phyloP scores from a whole-genome alignment of 1,140 invertebrate genomes.

The fruit fly (Drosophila melanogaster) region DNA sequence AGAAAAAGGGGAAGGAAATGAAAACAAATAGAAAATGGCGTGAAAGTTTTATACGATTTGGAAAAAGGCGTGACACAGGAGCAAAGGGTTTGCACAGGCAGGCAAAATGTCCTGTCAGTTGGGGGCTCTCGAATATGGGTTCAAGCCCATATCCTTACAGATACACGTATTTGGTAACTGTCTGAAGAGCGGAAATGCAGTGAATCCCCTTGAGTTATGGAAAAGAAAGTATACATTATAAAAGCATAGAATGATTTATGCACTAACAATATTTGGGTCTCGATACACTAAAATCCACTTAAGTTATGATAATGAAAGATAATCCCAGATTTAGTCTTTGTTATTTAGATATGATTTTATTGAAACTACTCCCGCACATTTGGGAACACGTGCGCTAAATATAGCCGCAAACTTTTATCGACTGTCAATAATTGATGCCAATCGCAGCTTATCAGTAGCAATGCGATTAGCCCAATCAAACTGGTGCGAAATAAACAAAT shows the following conservation, averaged over 20 bases:
- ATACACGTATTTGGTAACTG: not conserved
- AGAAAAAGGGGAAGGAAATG: constrained; percentile 14
- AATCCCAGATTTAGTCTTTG: too few relatives aligned
- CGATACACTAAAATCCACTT: too few relatives aligned
- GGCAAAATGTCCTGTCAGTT: constrained; percentile 15
- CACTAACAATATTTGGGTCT: not conserved
- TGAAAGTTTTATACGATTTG: constrained; percentile 71
- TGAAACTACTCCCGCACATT: not conserved
- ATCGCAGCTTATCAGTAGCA: constrained; percentile 28
- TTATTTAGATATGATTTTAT: not conserved
- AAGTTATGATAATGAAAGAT: too few relatives aligned
- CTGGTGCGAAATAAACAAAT: constrained; percentile 28
- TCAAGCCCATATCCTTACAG: not conserved
- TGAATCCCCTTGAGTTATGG: constrained; percentile 6
- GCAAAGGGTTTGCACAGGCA: constrained; percentile 42
- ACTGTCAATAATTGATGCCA: constrained; percentile 25
- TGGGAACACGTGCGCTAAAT: constrained; percentile 1
- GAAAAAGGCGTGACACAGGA: constrained; percentile 54
- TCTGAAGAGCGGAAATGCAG: constrained; percentile 19
- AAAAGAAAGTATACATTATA: not conserved
- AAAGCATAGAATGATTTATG: not conserved
- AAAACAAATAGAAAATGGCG: constrained; percentile 65
- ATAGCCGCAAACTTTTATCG: constrained; percentile 23
- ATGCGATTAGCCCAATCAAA: constrained; percentile 37
- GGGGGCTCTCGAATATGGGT: constrained; percentile 10